Conservation (phyloP, 1,140 invertebrate species). For the Platyscapa corneri region DNA sequence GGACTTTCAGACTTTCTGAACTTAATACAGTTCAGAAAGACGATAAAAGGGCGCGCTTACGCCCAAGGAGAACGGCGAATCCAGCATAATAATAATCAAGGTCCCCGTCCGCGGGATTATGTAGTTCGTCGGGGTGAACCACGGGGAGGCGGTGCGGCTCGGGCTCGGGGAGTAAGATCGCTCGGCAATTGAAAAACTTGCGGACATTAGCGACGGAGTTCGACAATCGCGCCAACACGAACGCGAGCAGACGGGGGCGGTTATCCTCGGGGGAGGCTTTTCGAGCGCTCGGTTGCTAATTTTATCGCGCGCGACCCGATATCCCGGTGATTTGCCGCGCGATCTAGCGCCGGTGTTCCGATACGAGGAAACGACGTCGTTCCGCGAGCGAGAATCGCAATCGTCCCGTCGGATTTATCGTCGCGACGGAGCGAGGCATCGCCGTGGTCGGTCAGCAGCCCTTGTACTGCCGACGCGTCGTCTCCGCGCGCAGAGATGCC, state of each 20-base stretch:
- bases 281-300: conserved; percentile 1
- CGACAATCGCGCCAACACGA: not conserved
- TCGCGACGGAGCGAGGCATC: not conserved
- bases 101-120: not conserved
- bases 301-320: conserved; percentile 16
- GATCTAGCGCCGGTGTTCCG: not conserved
- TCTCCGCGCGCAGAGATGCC: too few relatives aligned
- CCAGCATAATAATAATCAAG: conserved; percentile 38
- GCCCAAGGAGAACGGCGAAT: not conserved
- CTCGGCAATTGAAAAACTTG: conserved; percentile 36
- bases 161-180: not conserved
- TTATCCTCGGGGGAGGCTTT: not conserved
- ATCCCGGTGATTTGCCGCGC: not conserved
- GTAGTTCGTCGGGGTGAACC: not conserved
- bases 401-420: conserved; percentile 14
- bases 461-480: not conserved
- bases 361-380: conserved; percentile 16
- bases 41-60: not conserved
- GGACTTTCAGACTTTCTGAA: not conserved
- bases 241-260: not conserved
- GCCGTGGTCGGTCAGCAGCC: not conserved
- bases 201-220: conserved; percentile 16
- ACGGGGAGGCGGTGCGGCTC: too few relatives aligned
- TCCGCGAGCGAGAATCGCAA: conserved; percentile 5
- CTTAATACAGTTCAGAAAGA: conserved; percentile 32